These are phyloP conservation scores for Parus major DNA, from an alignment of 2,113 vertebrate genomes.

Conservation along the genomic window DNA sequence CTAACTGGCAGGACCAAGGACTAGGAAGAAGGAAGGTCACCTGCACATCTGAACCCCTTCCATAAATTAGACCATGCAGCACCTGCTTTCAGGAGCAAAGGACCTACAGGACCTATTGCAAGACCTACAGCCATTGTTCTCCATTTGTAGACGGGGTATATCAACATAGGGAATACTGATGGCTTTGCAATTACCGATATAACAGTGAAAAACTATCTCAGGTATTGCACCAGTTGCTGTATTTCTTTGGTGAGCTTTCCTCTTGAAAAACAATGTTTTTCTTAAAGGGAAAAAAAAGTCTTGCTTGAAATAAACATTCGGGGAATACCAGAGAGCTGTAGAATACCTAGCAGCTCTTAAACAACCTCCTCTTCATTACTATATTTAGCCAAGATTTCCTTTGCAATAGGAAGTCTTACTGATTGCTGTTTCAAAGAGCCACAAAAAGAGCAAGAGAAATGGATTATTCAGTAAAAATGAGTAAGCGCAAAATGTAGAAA, in stretches of 20 bases:
- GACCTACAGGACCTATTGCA: not conserved
- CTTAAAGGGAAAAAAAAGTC: not conserved
- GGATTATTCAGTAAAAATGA: not conserved
- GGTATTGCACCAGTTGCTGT: not conserved
- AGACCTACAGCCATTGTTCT: not conserved
- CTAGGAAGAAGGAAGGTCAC: not conserved
- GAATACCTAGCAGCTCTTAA: slow-evolving; percentile 14
- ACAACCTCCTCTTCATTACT: not conserved
- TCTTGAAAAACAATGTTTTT: not conserved
- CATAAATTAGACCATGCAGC: not conserved
- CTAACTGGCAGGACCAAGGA: not conserved
- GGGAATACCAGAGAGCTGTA: slow-evolving; percentile 19
- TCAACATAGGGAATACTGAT: not conserved
- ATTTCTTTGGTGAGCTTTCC: not conserved
- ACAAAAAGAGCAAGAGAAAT: not conserved
- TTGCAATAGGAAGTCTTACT: not conserved
- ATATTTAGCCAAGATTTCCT: slow-evolving; percentile 30
- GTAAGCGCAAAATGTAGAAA: not conserved
- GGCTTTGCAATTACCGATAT: not conserved
- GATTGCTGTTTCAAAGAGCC: slow-evolving; percentile 4
- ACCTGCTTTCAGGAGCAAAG: not conserved
- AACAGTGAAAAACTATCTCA: not conserved
- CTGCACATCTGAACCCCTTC: not conserved
- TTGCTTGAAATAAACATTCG: slow-evolving; percentile 16
- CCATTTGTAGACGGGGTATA: not conserved